phyloP scores from a whole-genome alignment of 2,888 invertebrate species.

The Cancer borealis region DNA sequence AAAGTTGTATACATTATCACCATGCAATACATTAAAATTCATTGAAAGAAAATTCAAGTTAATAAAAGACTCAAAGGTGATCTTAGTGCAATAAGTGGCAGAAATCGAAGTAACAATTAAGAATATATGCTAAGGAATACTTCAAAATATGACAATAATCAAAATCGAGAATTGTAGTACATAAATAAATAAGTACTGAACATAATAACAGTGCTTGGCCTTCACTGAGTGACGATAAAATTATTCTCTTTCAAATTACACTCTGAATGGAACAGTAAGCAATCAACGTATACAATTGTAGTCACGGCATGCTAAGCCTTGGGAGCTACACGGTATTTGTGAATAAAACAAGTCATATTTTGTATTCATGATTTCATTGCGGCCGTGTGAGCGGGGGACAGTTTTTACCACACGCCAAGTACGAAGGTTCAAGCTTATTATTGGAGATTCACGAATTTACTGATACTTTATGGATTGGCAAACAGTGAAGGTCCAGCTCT shows the following conservation, averaged over 20 bases:
- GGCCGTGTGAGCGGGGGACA: not conserved
- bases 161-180: not conserved
- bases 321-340: not conserved
- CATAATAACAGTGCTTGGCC: not conserved
- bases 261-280: not conserved
- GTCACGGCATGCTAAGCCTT: not conserved
- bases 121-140: not conserved
- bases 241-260: not conserved
- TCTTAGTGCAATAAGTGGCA: slow-evolving; percentile 12
- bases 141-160: slow-evolving; percentile 1
- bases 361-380: not conserved
- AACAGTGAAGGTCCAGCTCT: not conserved
- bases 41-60: not conserved
- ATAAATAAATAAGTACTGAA: not conserved
- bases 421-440: not conserved
- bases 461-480: not conserved
- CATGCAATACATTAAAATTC: not conserved
- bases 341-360: not conserved
- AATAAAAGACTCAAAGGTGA: slow-evolving; percentile 1
- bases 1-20: not conserved
- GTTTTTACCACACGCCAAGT: too few species aligned
- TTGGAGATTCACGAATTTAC: not conserved
- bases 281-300: not conserved
- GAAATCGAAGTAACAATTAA: not conserved
- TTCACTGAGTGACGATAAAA: not conserved